Conservation (phyloP, 2,888 invertebrate genomes). For the Caenorhabditis virilis region DNA sequence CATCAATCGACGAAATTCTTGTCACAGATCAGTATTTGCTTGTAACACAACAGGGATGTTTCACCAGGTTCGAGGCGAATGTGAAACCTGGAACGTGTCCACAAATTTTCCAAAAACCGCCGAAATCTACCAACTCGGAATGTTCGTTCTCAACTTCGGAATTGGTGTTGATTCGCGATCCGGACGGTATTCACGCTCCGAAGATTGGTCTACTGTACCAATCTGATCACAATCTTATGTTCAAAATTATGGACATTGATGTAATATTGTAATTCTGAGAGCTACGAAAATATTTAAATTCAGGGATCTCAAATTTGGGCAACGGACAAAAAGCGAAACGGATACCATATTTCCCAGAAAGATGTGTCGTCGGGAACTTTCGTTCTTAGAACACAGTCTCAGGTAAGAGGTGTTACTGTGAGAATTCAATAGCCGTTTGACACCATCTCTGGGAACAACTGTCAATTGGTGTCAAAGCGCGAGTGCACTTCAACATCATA, state of each 20-base stretch:
- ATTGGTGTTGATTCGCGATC: constrained; percentile 15
- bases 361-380: background rate
- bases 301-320: background rate
- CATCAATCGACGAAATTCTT: constrained; percentile 17
- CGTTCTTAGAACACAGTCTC: too few species aligned
- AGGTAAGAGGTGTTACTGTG: too few species aligned
- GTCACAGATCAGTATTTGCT: constrained; percentile 27
- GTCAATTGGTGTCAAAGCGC: too few species aligned
- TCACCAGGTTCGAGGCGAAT: constrained; percentile 3
- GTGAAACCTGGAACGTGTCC: constrained; percentile 17
- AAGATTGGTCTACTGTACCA: constrained; percentile 5
- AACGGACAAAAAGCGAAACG: too few species aligned
- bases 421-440: too few species aligned
- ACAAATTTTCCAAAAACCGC: background rate
- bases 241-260: constrained; percentile 1
- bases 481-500: too few species aligned
- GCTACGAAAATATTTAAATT: too few species aligned
- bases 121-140: background rate
- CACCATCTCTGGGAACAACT: too few species aligned
- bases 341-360: too few species aligned
- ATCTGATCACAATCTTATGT: background rate
- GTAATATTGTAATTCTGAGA: background rate
- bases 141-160: too few species aligned
- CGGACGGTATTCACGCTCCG: constrained; percentile 2
- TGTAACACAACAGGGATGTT: constrained; percentile 12